phyloP scores from a whole-genome alignment of 2,113 vertebrate genomes.

The Stercorarius parasiticus region DNA sequence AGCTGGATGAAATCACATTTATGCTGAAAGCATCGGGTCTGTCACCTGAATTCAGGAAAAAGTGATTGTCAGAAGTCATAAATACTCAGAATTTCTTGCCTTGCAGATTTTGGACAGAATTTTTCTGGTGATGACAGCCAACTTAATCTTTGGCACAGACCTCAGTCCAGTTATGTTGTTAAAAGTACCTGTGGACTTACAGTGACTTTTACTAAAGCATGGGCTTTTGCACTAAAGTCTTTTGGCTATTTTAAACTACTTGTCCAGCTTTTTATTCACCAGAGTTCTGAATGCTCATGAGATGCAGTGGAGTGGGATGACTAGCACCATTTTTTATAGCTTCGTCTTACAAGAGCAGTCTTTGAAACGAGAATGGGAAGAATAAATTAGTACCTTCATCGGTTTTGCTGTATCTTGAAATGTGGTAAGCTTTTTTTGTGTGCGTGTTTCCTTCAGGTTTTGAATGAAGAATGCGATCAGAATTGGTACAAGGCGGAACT shows the following conservation, averaged over 20 bases:
- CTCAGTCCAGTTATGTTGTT: not conserved
- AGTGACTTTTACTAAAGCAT: not conserved
- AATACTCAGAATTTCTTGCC: not conserved
- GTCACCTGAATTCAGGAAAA: not conserved
- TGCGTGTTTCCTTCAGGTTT: conserved; percentile 80
- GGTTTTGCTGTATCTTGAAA: not conserved
- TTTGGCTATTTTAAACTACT: not conserved
- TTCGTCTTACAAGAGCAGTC: not conserved
- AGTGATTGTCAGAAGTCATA: not conserved
- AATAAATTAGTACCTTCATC: not conserved
- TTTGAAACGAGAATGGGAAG: not conserved
- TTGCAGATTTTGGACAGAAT: not conserved
- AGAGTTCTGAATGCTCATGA: not conserved
- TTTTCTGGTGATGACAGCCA: not conserved
- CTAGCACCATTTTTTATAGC: not conserved
- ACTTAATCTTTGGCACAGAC: not conserved
- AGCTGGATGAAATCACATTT: not conserved
- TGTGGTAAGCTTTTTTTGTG: not conserved
- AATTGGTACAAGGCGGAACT: conserved; percentile 98
- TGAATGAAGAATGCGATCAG: conserved; percentile 95
- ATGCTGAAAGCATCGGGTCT: not conserved
- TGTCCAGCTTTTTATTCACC: not conserved
- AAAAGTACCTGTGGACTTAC: not conserved
- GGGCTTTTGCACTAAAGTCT: not conserved
- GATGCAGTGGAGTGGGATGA: not conserved